Evolutionary conservation across 92 coral and sea anemone species (phyloP), one percentile per base, ranked within the genome.

Genomic region (Bergia puertoricense): DNA sequence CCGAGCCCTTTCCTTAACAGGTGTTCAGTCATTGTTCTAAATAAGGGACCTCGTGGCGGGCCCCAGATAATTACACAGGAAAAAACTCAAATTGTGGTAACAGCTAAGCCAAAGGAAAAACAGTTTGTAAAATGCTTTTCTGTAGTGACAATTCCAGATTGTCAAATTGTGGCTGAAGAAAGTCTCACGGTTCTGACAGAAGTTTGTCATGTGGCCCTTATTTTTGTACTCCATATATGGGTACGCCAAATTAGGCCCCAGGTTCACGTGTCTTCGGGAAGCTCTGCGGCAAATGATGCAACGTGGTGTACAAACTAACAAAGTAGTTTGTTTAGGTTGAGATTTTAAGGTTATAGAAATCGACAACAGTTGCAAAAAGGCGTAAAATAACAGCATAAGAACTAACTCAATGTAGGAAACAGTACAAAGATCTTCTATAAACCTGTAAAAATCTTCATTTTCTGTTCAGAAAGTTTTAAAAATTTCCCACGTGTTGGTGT

Each of bases 241-340:
- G 65, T 48, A 30, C 6, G 0, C 43, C 37, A 30, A 8, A 22
- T 74, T 46, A 37, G 87, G 36, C 46, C 75, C 87, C 87, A 84
- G 77, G 45, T 50, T 84, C 38, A 51, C 78, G 54, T 22, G 51
- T 3, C 15, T 15, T 54, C 67, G 30, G 23, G 14, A 22, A 22
- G 40, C 65, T 50, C 40, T 14, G 69, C 43, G 14, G 44, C 45
- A 69, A 37, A 80, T 91, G 91, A 89, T 89, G 89, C 93, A 91
- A 91, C 91, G 93, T 91, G 91, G 91, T 88, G 40, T 66, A 65
- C 6, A 82, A 81, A 65, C 76, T 71, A 72, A 65, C 6, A 82
- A 81, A 65, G 81, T 78, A 72, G 46, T 39, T 2, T 83, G 67
- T 82, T 74, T 88, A 37, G 89, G 9, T 50, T 36, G 71, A 3